A percentile compares a stretch with the other conserved stretches of the same genome.
phyloP scores from a whole-genome alignment of 2,797 vertebrate genomes.

The Hylomyscus alleni region DNA sequence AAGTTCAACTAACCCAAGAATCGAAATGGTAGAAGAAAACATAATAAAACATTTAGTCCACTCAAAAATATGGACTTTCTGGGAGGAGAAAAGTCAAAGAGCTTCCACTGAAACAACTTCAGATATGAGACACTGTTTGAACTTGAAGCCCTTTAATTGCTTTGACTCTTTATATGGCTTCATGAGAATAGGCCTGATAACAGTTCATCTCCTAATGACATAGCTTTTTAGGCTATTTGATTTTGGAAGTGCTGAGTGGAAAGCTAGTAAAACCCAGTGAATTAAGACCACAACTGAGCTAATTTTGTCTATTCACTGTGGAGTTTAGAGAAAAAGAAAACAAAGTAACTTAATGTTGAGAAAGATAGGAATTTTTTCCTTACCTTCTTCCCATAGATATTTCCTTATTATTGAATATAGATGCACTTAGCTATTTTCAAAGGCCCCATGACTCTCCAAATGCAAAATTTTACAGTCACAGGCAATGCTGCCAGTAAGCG shows the following conservation, averaged over 20 bases:
- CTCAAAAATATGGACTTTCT: slow-evolving; percentile 23
- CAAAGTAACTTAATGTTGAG: not conserved
- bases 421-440: not conserved
- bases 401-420: slow-evolving; percentile 42
- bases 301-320: not conserved
- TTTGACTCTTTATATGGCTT: slow-evolving; percentile 53
- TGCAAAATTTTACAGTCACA: not conserved
- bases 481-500: slow-evolving; percentile 49
- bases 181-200: slow-evolving; percentile 11
- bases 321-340: not conserved
- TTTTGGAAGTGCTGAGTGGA: slow-evolving; percentile 58
- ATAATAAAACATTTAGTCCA: slow-evolving; percentile 47
- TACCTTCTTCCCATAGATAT: not conserved
- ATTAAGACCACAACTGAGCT: slow-evolving; percentile 28
- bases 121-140: slow-evolving; percentile 14
- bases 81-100: not conserved
- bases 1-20: slow-evolving; percentile 11
- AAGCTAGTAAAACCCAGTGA: slow-evolving; percentile 62
- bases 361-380: not conserved
- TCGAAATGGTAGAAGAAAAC: slow-evolving; percentile 63
- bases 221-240: slow-evolving; percentile 54
- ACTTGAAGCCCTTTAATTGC: slow-evolving; percentile 46
- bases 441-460: not conserved
- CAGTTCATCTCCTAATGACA: slow-evolving; percentile 40
- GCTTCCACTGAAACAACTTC: slow-evolving; percentile 63